A percentile compares a stretch with the other conserved stretches of the same genome.
Evolutionary conservation across 1,140 invertebrate genomes (phyloP).

Genomic region (Zaprionus camerounensis): DNA sequence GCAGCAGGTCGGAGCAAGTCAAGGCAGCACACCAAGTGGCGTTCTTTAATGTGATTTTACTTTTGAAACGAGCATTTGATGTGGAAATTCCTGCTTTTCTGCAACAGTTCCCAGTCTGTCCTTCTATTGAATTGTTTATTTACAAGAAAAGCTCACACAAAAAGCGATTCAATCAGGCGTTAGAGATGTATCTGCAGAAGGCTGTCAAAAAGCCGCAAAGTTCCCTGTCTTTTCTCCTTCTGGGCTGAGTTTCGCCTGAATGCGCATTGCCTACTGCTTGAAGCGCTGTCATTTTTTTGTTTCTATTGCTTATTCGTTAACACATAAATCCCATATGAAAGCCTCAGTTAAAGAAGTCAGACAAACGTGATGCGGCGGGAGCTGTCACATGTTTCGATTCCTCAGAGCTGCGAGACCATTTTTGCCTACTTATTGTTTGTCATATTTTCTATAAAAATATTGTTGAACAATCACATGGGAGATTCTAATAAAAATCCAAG

Average conservation of each 20-base stretch:
- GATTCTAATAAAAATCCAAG: background rate
- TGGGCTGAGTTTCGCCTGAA: background rate
- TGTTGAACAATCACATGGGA: background rate
- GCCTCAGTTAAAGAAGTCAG: background rate
- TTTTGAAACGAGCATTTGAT: background rate
- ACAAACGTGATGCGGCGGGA: conserved; percentile 17
- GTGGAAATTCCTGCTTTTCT: background rate
- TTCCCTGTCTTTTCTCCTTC: background rate
- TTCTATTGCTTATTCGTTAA: conserved; percentile 21
- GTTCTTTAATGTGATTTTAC: background rate
- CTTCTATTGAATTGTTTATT: background rate
- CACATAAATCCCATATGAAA: conserved; percentile 33
- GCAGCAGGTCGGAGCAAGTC: background rate
- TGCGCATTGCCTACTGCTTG: conserved; percentile 18
- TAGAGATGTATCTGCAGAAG: background rate
- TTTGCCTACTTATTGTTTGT: conserved; percentile 9
- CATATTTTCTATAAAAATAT: conserved; percentile 14
- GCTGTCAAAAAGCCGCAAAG: conserved; percentile 13
- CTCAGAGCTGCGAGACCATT: conserved; percentile 1
- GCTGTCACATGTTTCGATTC: conserved; percentile 16
- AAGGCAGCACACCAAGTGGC: background rate
- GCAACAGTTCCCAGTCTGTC: background rate
- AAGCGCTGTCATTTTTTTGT: conserved; percentile 9
- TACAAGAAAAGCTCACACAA: background rate
- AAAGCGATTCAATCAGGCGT: conserved; percentile 25